These are phyloP conservation scores for Acronicta alni DNA, from an alignment of 2,888 invertebrate species.

Conservation along the genomic window DNA sequence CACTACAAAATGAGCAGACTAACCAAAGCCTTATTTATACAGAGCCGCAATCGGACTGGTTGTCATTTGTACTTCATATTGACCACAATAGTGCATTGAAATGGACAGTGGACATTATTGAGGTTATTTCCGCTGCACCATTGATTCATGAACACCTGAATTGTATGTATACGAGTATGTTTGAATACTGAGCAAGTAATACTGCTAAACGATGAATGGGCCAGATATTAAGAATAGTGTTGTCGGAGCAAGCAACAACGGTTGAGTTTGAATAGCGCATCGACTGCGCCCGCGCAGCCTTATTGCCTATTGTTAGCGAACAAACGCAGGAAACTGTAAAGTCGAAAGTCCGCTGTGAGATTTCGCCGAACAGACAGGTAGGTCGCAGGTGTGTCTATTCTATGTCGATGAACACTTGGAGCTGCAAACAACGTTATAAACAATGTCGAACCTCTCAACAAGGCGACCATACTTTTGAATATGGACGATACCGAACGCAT, in stretches of 20 bases:
- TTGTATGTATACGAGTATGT: conserved; percentile 28
- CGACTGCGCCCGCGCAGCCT: conserved; percentile 74
- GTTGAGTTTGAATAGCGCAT: conserved; percentile 78
- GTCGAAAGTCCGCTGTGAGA: conserved; percentile 84
- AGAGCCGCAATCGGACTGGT: conserved; percentile 23
- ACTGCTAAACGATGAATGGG: conserved; percentile 66
- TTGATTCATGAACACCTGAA: conserved; percentile 44
- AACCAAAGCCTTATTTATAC: conserved; percentile 21
- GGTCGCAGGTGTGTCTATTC: conserved; percentile 84
- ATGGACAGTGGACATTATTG: conserved; percentile 49
- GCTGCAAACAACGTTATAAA: conserved; percentile 77
- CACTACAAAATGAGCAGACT: conserved; percentile 22
- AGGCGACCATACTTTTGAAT: conserved; percentile 11
- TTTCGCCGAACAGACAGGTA: conserved; percentile 85
- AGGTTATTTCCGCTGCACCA: conserved; percentile 49
- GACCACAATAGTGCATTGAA: conserved; percentile 43
- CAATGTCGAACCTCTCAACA: conserved; percentile 60
- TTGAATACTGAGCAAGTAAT: conserved; percentile 32
- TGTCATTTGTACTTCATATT: conserved; percentile 29
- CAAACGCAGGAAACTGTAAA: conserved; percentile 88
- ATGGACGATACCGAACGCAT: not conserved
- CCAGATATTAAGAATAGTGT: conserved; percentile 72
- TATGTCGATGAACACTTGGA: conserved; percentile 57
- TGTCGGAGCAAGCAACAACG: conserved; percentile 61
- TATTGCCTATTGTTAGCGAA: conserved; percentile 85